Base-by-base conservation (phyloP, 2,797 vertebrate species). In the Crocidura indochinensis region DNA sequence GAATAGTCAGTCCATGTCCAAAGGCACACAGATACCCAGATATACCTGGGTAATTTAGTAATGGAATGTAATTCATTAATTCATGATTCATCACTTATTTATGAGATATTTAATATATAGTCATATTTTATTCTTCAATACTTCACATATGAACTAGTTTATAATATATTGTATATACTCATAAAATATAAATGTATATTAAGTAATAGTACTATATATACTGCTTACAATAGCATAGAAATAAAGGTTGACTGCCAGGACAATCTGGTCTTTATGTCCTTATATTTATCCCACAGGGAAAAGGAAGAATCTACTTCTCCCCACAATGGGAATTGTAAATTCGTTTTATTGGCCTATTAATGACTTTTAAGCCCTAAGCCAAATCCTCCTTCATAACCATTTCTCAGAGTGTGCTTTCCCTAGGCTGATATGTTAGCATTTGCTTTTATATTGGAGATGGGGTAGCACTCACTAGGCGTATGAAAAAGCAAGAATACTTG, bases 21-120 rank as follows among this genome's bases (percentile, higher is more conserved):
- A 82, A 29, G 80, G 22, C 27, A 72, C 15, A 47, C 10, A 27
- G n/a, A 72, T 60, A 44, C 56, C 44, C 68, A 86, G 69, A 62
- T 0, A 5, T 38, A 38, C 38, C 38, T 38, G 38, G 38, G 38
- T 38, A 38, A 38, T 2, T 38, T 38, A 38, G 38, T 38, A 2
- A 38, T 38, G 38, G 38, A 38, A 38, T 38, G 38, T 38, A 38
- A 38, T 38, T 38, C 38, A 38, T 38, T 38, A 38, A 27, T 85
- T 94, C 65, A 73, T 75, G 51, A 76, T 69, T 76, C 24, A 77
- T 72, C 46, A 19, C 31, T 67, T 83, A 53, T 74, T 82, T 72
- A 82, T n/a, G 68, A 2, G 26, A 62, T 83, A 20, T 62, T n/a
- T 83, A 62, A 76, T 22, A 72, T n/a, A 15, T 77, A 60, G 20